These are phyloP conservation scores for Phodopus roborovskii DNA, from an alignment of 2,113 vertebrate species.

Conservation along the genomic window DNA sequence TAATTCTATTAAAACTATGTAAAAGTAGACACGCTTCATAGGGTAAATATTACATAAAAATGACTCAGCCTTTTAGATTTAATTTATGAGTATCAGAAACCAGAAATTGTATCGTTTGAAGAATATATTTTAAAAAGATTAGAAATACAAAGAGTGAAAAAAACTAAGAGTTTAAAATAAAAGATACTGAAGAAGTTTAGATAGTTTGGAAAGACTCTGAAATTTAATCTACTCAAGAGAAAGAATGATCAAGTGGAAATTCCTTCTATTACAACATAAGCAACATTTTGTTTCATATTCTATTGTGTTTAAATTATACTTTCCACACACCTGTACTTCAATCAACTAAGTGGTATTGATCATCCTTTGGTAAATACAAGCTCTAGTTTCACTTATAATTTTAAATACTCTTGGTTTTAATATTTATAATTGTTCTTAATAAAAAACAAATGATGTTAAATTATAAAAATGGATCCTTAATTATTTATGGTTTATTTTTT, in stretches of 20 bases:
- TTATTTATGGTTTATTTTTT: constrained; percentile 72
- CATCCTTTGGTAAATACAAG: constrained; percentile 67
- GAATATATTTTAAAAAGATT: neutral
- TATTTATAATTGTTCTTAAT: constrained; percentile 44
- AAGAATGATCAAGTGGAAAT: constrained; percentile 69
- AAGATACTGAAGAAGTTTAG: neutral
- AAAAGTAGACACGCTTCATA: neutral
- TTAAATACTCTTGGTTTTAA: constrained; percentile 73
- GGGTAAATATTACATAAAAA: neutral
- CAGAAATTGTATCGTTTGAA: neutral
- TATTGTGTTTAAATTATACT: constrained; percentile 49
- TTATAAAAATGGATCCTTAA: constrained; percentile 54
- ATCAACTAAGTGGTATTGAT: constrained; percentile 53
- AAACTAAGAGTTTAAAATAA: neutral
- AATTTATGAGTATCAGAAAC: neutral
- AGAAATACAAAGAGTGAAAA: constrained; percentile 26
- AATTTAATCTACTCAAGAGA: constrained; percentile 27
- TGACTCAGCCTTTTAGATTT: neutral
- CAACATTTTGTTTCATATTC: constrained; percentile 12
- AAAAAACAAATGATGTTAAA: neutral
- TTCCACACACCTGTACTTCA: constrained; percentile 40
- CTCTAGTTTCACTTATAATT: constrained; percentile 54
- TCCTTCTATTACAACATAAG: neutral
- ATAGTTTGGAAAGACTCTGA: neutral
- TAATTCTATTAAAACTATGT: neutral